Base-by-base conservation (phyloP, 2,797 vertebrate genomes). In the Artibeus lituratus region DNA sequence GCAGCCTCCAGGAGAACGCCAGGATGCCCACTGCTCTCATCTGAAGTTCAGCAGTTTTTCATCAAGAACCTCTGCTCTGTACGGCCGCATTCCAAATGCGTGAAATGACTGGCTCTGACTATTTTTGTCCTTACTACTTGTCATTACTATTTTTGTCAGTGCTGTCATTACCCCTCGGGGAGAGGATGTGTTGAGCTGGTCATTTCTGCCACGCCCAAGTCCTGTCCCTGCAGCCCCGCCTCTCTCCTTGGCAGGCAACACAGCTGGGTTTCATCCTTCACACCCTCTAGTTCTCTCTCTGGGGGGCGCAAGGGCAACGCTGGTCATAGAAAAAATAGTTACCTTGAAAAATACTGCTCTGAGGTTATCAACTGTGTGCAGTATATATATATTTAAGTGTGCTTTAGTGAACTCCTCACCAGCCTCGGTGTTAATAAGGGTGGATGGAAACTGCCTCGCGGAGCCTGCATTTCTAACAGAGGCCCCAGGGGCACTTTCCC, bases 331-430 rank as follows among this genome's bases (percentile, higher is more conserved):
- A 32, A 24, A 91, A 29, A 22, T 57, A 70, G 35, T 49, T 51
- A 57, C 26, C 51, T 42, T 57, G 55, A 89, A 69, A 95, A 85
- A 53, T 22, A 65, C 24, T 42, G 32, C 74, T 77, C 59, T 35
- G 53, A 67, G 70, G n/a, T 80, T 39, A 55, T 81, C 35, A 3
- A 19, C 39, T 73, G 53, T 55, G 53, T 55, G 53, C 53, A 53
- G 8, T 8, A 55, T 55, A 55, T 22, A 55, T 55, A 10, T 57
- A 24, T 57, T 53, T 55, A 8, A 57, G 24, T 57, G 29, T 32
- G 59, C 59, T 62, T 62, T 32, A 62, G 29, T 42, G 51, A 57
- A 11, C 73, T 15, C 32, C n/a, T 49, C 70, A 18, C 35, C 82
- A 21, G 65, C 47, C 35, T 59, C 83, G 11, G 0, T 76, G 7